phyloP scores from a whole-genome alignment of 2,797 vertebrate genomes.

The Microctenopoma stevenorrisi region DNA sequence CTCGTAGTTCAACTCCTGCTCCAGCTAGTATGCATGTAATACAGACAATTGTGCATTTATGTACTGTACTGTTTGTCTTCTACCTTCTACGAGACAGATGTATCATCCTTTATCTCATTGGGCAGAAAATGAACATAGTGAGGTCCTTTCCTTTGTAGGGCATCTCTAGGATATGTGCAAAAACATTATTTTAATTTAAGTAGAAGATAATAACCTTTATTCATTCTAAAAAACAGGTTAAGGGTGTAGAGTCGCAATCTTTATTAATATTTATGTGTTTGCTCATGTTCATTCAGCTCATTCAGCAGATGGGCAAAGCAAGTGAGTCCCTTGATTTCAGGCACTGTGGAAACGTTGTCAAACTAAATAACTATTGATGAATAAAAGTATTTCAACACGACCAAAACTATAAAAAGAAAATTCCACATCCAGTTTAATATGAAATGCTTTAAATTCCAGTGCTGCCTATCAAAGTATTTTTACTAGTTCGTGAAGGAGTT shows the following conservation, averaged over 20 bases:
- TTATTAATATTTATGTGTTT: too few species aligned
- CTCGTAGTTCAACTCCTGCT: constrained; percentile 85
- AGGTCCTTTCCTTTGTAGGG: constrained; percentile 85
- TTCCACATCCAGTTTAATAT: too few species aligned
- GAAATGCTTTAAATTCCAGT: too few species aligned
- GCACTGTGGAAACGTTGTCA: constrained; percentile 47
- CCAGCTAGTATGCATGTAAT: constrained; percentile 80
- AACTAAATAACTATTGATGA: too few species aligned
- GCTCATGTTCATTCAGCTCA: constrained; percentile 79
- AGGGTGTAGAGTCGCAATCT: too few species aligned
- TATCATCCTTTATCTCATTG: constrained; percentile 74
- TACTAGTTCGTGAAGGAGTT: constrained; percentile 3
- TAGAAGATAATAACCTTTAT: not conserved
- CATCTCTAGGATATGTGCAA: constrained; percentile 86
- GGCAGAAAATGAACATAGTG: constrained; percentile 91
- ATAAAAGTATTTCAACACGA: too few species aligned
- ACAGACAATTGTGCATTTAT: not conserved
- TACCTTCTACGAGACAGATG: constrained; percentile 87
- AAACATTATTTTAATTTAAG: not conserved
- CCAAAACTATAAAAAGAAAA: too few species aligned
- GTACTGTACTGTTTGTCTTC: constrained; percentile 26
- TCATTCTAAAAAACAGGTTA: too few species aligned
- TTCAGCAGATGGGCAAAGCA: constrained; percentile 73
- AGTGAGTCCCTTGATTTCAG: constrained; percentile 65
- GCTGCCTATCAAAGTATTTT: not conserved